phyloP scores from a whole-genome alignment of 2,113 vertebrate genomes.

The Erpornis zantholeuca region DNA sequence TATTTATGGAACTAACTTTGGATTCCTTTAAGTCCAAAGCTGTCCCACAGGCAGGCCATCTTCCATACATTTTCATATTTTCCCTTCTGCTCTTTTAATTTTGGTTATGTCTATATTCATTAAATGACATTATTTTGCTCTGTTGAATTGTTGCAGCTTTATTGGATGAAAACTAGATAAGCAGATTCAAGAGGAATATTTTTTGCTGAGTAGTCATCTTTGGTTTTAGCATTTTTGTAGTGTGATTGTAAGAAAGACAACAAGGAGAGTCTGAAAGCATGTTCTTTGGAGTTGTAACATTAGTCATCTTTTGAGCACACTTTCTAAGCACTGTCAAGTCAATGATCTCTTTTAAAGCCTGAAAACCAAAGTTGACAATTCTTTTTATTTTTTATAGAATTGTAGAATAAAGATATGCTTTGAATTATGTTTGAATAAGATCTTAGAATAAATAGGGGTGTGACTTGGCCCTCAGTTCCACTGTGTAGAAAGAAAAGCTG shows the following conservation, averaged over 20 bases:
- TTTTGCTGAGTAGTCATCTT: neutral
- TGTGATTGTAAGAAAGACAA: conserved; percentile 12
- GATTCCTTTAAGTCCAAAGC: neutral
- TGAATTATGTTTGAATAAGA: neutral
- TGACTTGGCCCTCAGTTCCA: neutral
- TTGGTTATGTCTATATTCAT: neutral
- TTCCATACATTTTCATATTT: neutral
- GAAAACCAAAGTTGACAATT: neutral
- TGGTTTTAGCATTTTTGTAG: conserved; percentile 29
- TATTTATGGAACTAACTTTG: neutral
- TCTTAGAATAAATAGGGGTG: neutral
- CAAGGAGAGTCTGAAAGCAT: conserved; percentile 5
- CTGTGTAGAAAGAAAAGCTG: neutral
- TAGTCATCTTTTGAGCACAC: neutral
- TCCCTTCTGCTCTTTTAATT: neutral
- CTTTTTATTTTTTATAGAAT: neutral
- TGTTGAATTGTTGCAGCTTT: neutral
- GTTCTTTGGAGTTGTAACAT: conserved; percentile 21
- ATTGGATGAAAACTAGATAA: neutral
- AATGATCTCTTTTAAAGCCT: neutral
- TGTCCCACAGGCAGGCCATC: neutral
- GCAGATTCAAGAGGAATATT: neutral
- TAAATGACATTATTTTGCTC: neutral
- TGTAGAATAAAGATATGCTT: neutral
- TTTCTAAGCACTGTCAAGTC: neutral